Percentiles rank a stretch among this genome's conserved stretches.
These are phyloP conservation scores for Priapulus caudatus DNA, from an alignment of 2,888 invertebrate genomes.

Conservation along the genomic window DNA sequence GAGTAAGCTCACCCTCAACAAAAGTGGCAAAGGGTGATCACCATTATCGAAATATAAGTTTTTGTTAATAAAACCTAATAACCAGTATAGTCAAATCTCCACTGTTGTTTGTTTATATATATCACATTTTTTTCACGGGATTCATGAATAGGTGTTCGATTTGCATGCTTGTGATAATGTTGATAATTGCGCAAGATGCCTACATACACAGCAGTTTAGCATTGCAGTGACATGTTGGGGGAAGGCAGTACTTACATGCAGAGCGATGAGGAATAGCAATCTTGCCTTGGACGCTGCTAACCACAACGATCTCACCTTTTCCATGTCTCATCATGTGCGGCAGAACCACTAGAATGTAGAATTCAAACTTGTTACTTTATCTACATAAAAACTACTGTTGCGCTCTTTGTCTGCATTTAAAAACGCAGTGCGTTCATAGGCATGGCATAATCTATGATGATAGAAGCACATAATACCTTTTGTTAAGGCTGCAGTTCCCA, in stretches of 20 bases:
- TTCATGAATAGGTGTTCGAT: neutral
- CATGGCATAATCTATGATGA: constrained; percentile 4
- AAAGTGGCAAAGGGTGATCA: too few relatives aligned
- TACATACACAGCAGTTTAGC: constrained; percentile 35
- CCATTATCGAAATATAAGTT: too few relatives aligned
- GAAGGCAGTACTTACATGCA: too few relatives aligned
- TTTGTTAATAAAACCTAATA: too few relatives aligned
- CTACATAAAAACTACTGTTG: neutral
- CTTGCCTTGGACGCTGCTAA: constrained; percentile 86
- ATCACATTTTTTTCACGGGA: neutral
- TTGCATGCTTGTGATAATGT: neutral
- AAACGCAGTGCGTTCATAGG: neutral
- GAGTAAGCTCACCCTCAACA: too few relatives aligned
- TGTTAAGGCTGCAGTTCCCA: constrained; percentile 77
- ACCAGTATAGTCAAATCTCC: too few relatives aligned
- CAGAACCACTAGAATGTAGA: constrained; percentile 54
- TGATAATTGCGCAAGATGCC: neutral
- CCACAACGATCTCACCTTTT: constrained; percentile 67
- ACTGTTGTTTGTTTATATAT: neutral
- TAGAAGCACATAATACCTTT: constrained; percentile 53
- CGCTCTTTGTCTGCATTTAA: constrained; percentile 8
- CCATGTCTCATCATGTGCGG: constrained; percentile 64
- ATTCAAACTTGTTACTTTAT: neutral
- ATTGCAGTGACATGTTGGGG: too few relatives aligned
- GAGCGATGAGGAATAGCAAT: constrained; percentile 67